Evolutionary conservation across 2,113 vertebrate species (phyloP).

Genomic region (Reinhardtius hippoglossoides): DNA sequence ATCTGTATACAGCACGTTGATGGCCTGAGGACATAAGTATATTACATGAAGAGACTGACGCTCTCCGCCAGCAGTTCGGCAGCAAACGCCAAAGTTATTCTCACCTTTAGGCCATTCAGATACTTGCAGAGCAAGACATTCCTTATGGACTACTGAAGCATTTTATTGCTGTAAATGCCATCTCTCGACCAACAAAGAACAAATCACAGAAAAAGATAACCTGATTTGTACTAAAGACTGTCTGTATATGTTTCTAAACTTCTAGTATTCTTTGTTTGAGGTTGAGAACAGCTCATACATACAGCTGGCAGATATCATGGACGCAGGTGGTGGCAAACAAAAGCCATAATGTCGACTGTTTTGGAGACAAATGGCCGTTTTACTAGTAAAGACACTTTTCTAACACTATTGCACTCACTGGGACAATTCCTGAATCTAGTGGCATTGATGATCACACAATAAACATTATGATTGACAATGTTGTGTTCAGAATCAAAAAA

Average conservation of each 20-base stretch:
- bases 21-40: constrained; percentile 25
- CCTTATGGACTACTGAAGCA: constrained; percentile 14
- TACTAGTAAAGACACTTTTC: neutral
- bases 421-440: neutral
- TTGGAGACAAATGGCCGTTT: neutral
- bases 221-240: constrained; percentile 3
- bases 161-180: constrained; percentile 24
- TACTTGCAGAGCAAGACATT: constrained; percentile 13
- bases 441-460: constrained; percentile 21
- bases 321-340: neutral
- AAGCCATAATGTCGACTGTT: neutral
- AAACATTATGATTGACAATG: constrained; percentile 18
- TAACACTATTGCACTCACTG: neutral
- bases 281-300: constrained; percentile 10
- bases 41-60: constrained; percentile 28
- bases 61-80: constrained; percentile 20
- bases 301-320: constrained; percentile 1
- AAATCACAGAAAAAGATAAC: constrained; percentile 16
- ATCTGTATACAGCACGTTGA: constrained; percentile 16
- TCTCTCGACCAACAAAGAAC: constrained; percentile 21
- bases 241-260: constrained; percentile 1
- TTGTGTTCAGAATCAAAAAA: constrained; percentile 9
- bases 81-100: constrained; percentile 50
- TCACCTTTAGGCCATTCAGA: constrained; percentile 28
- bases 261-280: neutral